Evolutionary conservation across 2,113 vertebrate genomes (phyloP).

Genomic region (Lophius piscatorius): DNA sequence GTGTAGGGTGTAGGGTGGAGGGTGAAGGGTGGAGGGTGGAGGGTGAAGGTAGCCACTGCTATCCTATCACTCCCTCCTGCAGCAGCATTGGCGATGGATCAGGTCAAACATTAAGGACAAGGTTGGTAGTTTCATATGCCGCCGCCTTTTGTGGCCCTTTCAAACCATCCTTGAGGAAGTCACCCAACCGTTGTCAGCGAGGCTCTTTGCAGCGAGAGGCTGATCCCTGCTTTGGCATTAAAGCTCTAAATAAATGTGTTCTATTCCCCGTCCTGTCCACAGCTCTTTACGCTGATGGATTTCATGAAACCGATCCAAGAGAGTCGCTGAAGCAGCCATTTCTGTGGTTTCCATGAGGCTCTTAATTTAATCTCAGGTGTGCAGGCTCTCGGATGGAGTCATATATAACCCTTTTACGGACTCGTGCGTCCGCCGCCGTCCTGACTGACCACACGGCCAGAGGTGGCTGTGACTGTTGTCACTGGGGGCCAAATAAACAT

Average conservation of each 20-base stretch:
- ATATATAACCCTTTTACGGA: too few species aligned
- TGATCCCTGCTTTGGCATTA: constrained; percentile 10
- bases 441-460: constrained; percentile 7
- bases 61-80: background rate
- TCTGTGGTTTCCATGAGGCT: constrained; percentile 13
- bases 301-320: background rate
- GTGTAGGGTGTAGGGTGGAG: too few species aligned
- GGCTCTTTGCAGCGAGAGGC: too few species aligned
- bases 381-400: constrained; percentile 11
- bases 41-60: background rate
- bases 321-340: constrained; percentile 13
- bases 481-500: constrained; percentile 34
- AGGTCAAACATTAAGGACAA: background rate
- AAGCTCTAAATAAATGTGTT: constrained; percentile 16
- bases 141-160: background rate
- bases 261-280: constrained; percentile 19
- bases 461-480: constrained; percentile 17
- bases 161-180: constrained; percentile 6
- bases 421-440: constrained; percentile 15
- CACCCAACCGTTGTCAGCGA: background rate
- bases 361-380: constrained; percentile 11
- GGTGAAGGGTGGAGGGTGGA: too few species aligned
- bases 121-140: background rate
- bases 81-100: background rate
- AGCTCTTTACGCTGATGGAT: constrained; percentile 24